A percentile compares a stretch with the other conserved stretches of the same genome.
Conservation (phyloP, 1,140 invertebrate genomes). For the Meteorus sp. region DNA sequence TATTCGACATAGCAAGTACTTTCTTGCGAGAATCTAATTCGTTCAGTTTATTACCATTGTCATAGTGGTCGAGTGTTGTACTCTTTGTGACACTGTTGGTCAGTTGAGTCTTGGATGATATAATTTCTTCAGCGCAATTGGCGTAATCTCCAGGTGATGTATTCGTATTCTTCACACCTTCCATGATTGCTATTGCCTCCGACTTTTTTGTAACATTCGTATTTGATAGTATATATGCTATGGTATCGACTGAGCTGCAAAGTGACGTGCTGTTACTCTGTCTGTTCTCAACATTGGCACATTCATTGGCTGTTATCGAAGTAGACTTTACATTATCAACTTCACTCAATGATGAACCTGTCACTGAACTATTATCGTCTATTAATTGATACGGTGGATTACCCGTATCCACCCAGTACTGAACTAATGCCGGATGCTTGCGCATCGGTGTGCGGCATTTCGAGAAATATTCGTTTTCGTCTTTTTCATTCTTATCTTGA, state of each 20-base stretch:
- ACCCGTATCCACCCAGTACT: conserved; percentile 48
- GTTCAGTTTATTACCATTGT: too few species aligned
- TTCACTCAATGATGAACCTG: conserved; percentile 29
- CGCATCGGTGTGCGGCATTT: conserved; percentile 27
- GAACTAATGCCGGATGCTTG: conserved; percentile 35
- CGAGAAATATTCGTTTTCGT: background rate
- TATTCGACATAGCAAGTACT: too few species aligned
- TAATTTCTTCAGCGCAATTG: too few species aligned
- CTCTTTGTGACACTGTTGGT: too few species aligned
- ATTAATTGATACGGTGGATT: conserved; percentile 31
- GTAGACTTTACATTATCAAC: conserved; percentile 8
- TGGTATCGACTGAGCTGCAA: conserved; percentile 42
- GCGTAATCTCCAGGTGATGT: background rate
- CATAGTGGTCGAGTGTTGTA: too few species aligned
- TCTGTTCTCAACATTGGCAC: background rate
- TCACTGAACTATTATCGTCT: conserved; percentile 19
- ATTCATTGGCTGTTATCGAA: background rate
- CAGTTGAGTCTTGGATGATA: too few species aligned
- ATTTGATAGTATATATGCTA: conserved; percentile 44
- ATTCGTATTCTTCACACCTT: conserved; percentile 32
- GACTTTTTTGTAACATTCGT: conserved; percentile 40
- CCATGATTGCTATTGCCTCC: conserved; percentile 37
- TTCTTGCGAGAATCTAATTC: too few species aligned
- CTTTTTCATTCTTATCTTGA: background rate
- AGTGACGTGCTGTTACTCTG: conserved; percentile 23